Base-by-base conservation (phyloP, 2,888 invertebrate species). In the Aleiodes leptofemur region DNA sequence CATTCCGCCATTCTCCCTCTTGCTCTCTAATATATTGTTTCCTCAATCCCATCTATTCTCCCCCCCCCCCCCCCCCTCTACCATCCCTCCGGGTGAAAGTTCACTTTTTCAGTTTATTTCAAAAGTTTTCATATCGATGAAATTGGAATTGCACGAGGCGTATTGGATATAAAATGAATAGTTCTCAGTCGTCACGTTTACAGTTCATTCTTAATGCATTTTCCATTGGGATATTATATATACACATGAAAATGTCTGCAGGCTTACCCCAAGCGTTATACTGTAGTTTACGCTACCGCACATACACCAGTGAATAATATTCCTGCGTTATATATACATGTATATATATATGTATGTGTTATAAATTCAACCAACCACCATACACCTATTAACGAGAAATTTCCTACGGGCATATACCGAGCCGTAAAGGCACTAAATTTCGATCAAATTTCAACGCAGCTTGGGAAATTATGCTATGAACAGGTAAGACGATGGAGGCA, bases 381-480 rank as follows among this genome's bases (percentile, higher is more conserved):
- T 68, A 51, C 50, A 64, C 72, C 68, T 73, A 73, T 72, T 59
- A 76, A 69, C 61, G 66, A 59, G 68, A 69, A 72, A 72, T 76
- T 72, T 64, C 69, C 72, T 69, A 51, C 43, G 64, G 64, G 64
- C 64, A 64, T 64, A 48, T 64, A 16, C 64, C 64, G 64, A 48
- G 64, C 64, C 64, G 64, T 55, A 59, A 59, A 70, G 59, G 72
- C 73, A 57, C 76, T 78, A 76, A 78, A 79, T 77, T 78, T 68
- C 70, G 73, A 80, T 82, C 76, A 72, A 73, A 76, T 83, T 82
- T 81, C 79, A 74, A 73, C 64, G 74, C 61, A 77, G 79, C 77
- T 79, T 64, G 64, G 34, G 64, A 64, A 64, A 64, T 64, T 64
- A 34, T 53, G 69, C 48, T 55, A 55, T 69, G 56, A 70, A 70